These are phyloP conservation scores for Coecobrya sp. DNA, from an alignment of 2,888 invertebrate genomes.

Conservation along the genomic window DNA sequence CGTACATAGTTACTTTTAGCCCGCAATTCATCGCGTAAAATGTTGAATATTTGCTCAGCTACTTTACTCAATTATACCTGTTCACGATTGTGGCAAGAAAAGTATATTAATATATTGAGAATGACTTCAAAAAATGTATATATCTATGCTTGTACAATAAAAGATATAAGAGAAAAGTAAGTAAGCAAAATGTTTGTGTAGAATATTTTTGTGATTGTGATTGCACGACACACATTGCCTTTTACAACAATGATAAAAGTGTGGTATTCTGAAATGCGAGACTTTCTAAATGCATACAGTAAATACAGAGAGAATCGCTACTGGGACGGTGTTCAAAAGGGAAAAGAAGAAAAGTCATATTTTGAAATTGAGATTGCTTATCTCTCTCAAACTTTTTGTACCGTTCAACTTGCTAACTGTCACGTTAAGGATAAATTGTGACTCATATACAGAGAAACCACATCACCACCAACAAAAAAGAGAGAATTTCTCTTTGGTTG, in stretches of 20 bases:
- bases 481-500: constrained; percentile 29
- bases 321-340: constrained; percentile 38
- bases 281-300: background rate
- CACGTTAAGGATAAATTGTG: constrained; percentile 86
- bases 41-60: too few species aligned
- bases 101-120: constrained; percentile 67
- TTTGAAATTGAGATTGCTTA: constrained; percentile 87
- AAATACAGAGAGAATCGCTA: background rate
- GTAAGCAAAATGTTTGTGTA: constrained; percentile 38
- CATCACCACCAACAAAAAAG: constrained; percentile 71
- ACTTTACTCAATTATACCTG: background rate
- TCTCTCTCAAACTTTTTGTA: constrained; percentile 86
- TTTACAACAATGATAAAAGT: constrained; percentile 47
- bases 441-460: constrained; percentile 78
- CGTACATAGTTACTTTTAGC: too few species aligned
- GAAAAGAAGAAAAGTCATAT: constrained; percentile 84
- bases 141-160: background rate
- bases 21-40: too few species aligned
- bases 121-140: constrained; percentile 55
- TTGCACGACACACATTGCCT: constrained; percentile 54
- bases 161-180: background rate
- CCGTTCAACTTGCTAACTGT: constrained; percentile 86
- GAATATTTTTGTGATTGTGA: constrained; percentile 64
- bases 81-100: constrained; percentile 12
- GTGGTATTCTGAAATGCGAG: background rate